phyloP scores from a whole-genome alignment of 2,113 vertebrate species.

The Phycodurus eques region DNA sequence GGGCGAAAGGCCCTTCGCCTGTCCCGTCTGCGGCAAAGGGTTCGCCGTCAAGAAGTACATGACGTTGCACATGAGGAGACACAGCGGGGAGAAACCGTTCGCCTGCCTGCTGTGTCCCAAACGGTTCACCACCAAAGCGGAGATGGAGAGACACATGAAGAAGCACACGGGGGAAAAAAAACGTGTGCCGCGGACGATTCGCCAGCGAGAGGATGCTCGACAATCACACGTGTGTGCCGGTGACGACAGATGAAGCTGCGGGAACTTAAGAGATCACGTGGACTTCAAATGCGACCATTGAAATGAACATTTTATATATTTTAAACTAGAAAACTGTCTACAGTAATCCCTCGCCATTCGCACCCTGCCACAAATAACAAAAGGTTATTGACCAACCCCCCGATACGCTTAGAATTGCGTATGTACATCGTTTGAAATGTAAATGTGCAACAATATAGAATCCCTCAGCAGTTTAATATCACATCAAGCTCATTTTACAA shows the following conservation, averaged over 20 bases:
- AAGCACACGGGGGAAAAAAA: not conserved
- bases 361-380: too few relatives aligned
- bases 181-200: not conserved
- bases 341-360: too few relatives aligned
- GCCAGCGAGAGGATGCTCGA: not conserved
- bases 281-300: too few relatives aligned
- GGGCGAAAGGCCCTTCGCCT: not conserved
- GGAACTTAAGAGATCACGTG: not conserved
- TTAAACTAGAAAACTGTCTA: too few relatives aligned
- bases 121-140: not conserved
- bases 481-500: too few relatives aligned
- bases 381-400: too few relatives aligned
- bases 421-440: too few relatives aligned
- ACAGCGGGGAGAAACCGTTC: not conserved
- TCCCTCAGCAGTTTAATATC: too few relatives aligned
- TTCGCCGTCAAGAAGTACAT: not conserved
- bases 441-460: too few relatives aligned
- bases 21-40: too few relatives aligned
- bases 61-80: not conserved
- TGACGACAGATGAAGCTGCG: not conserved
- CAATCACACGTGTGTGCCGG: not conserved
- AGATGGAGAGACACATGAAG: not conserved
- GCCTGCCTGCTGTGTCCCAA: not conserved
- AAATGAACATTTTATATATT: too few relatives aligned
- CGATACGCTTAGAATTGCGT: too few relatives aligned